A percentile compares a stretch with the other conserved stretches of the same genome.
These are phyloP conservation scores for Tapirus terrestris DNA, from an alignment of 2,113 vertebrate species.

Conservation along the genomic window DNA sequence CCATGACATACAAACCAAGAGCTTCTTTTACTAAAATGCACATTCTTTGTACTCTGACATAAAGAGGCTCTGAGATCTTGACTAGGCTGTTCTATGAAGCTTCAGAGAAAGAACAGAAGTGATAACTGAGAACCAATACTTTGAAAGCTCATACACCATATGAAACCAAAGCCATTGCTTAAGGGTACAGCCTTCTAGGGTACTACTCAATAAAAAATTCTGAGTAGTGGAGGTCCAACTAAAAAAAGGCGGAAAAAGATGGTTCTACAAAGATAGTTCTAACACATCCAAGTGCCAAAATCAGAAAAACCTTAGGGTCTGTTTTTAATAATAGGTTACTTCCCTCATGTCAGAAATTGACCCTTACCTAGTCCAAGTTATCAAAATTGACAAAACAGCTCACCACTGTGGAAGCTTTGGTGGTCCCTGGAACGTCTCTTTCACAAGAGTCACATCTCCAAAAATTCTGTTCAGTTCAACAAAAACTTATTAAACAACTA, in stretches of 20 bases:
- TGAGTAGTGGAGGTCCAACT: neutral
- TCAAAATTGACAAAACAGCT: constrained; percentile 1
- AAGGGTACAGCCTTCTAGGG: neutral
- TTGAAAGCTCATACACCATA: neutral
- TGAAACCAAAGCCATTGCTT: neutral
- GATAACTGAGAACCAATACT: neutral
- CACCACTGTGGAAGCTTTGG: neutral
- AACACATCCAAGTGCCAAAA: neutral
- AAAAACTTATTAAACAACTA: neutral
- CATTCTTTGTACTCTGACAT: neutral
- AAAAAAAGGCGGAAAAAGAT: neutral
- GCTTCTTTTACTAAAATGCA: neutral
- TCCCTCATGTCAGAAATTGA: neutral
- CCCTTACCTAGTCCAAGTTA: neutral
- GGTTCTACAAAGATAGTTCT: neutral
- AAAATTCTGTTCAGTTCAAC: neutral
- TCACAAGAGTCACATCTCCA: neutral
- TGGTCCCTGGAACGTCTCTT: neutral
- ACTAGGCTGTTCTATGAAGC: neutral
- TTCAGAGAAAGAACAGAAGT: constrained; percentile 1
- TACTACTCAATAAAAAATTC: neutral
- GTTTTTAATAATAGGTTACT: neutral
- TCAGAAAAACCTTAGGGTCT: neutral
- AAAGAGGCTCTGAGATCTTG: constrained; percentile 1
- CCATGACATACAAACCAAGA: neutral